Evolutionary conservation across 2,113 vertebrate species (phyloP).

Genomic region (Pseudorectes ferrugineus): DNA sequence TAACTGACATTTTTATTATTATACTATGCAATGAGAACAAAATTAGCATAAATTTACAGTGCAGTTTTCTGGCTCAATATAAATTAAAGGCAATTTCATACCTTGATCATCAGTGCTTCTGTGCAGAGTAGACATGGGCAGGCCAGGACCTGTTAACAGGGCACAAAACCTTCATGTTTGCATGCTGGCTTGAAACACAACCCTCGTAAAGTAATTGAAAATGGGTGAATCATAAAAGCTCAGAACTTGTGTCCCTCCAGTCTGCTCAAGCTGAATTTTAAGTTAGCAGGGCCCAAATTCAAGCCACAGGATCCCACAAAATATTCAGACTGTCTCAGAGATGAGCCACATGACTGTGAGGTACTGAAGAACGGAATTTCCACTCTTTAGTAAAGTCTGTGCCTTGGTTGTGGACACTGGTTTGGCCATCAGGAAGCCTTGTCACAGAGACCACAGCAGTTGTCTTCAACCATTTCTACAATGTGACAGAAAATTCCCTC

Average conservation of each 20-base stretch:
- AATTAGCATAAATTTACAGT: not conserved
- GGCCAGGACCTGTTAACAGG: conserved; percentile 82
- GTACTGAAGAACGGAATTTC: not conserved
- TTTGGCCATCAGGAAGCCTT: not conserved
- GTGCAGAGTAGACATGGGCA: conserved; percentile 81
- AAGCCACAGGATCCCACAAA: not conserved
- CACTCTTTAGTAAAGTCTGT: not conserved
- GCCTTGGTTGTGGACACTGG: not conserved
- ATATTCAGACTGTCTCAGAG: not conserved
- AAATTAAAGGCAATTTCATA: conserved; percentile 43
- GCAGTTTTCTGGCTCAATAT: not conserved
- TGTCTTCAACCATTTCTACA: not conserved
- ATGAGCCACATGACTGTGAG: not conserved
- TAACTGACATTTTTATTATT: not conserved
- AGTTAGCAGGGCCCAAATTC: not conserved
- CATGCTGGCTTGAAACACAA: not conserved
- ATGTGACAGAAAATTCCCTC: not conserved
- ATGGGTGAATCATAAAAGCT: not conserved
- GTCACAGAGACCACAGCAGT: not conserved
- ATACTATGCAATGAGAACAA: not conserved
- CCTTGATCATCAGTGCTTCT: conserved; percentile 74
- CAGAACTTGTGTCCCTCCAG: not conserved
- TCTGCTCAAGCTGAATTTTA: not conserved
- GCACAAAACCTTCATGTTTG: not conserved
- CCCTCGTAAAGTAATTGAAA: not conserved